Conservation (phyloP, 2,888 invertebrate genomes). For the Metellina segmentata region DNA sequence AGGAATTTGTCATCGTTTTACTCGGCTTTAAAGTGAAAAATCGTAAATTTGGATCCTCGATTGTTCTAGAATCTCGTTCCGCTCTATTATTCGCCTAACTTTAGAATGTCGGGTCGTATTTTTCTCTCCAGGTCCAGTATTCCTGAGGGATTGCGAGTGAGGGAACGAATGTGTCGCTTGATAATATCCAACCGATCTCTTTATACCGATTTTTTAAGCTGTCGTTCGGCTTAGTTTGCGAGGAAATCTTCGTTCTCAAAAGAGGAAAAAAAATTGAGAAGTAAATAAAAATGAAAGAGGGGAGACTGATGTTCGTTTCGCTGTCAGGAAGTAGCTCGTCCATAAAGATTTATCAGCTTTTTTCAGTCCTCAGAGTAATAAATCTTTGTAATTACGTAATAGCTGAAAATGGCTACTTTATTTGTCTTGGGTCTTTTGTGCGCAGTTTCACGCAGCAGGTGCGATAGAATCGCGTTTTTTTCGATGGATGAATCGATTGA, state of each 20-base stretch:
- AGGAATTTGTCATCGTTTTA: too few species aligned
- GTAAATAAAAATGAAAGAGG: conserved; percentile 22
- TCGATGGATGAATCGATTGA: conserved; percentile 44
- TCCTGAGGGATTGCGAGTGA: conserved; percentile 18
- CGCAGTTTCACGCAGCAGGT: conserved; percentile 28
- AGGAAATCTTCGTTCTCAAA: conserved; percentile 44
- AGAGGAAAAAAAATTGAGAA: conserved; percentile 29
- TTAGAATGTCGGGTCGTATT: conserved; percentile 8
- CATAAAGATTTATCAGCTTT: conserved; percentile 63
- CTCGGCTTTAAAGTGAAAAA: not conserved
- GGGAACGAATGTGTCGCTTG: conserved; percentile 39
- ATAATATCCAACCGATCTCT: conserved; percentile 58
- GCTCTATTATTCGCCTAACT: conserved; percentile 17
- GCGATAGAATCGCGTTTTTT: conserved; percentile 31
- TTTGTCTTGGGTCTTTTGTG: conserved; percentile 55
- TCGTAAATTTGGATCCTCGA: conserved; percentile 12
- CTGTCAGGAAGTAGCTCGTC: conserved; percentile 67
- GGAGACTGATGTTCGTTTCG: conserved; percentile 59
- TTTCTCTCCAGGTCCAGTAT: not conserved
- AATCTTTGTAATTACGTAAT: conserved; percentile 69
- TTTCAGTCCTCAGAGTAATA: conserved; percentile 56
- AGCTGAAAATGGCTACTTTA: conserved; percentile 62
- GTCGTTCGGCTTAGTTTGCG: conserved; percentile 50
- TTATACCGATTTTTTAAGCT: conserved; percentile 45
- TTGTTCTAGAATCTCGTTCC: not conserved